These are phyloP conservation scores for Parazoanthus swiftii DNA, from an alignment of 92 coral and sea anemone species.

Conservation along the genomic window DNA sequence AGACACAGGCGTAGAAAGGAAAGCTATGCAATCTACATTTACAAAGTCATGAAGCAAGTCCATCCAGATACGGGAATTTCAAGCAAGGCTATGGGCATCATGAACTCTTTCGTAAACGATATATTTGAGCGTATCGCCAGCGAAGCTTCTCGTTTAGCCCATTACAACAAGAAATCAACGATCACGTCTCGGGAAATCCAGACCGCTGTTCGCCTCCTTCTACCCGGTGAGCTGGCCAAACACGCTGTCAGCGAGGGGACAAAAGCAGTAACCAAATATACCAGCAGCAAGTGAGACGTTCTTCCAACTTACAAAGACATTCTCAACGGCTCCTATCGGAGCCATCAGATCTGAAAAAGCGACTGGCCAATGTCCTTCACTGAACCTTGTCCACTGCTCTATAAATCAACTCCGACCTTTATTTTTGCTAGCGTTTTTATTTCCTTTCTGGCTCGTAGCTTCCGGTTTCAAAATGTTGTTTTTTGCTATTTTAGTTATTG, in stretches of 20 bases:
- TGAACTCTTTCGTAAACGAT: slow-evolving; percentile 36
- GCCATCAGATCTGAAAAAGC: background rate
- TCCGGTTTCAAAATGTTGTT: no score
- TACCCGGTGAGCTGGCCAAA: slow-evolving; percentile 35
- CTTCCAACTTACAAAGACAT: background rate
- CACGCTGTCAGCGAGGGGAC: slow-evolving; percentile 40
- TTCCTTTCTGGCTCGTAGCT: no score
- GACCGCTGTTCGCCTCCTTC: slow-evolving; percentile 39
- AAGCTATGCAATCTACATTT: slow-evolving; percentile 31
- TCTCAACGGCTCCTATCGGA: background rate
- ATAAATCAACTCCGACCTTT: no score
- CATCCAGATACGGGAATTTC: slow-evolving; percentile 38
- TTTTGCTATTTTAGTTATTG: no score
- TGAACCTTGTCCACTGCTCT: no score
- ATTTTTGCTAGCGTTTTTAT: no score
- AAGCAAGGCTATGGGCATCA: slow-evolving; percentile 36
- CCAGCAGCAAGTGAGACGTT: slow-evolving; percentile 39
- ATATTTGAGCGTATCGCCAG: slow-evolving; percentile 43
- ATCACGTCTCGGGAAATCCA: slow-evolving; percentile 38
- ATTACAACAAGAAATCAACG: slow-evolving; percentile 39
- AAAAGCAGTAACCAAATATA: slow-evolving; percentile 29
- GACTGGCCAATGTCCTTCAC: background rate
- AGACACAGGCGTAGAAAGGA: slow-evolving; percentile 17
- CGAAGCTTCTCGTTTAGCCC: slow-evolving; percentile 30
- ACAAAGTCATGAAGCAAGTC: slow-evolving; percentile 39